Conservation (phyloP, 2,888 invertebrate species). For the Sphinx pinastri region DNA sequence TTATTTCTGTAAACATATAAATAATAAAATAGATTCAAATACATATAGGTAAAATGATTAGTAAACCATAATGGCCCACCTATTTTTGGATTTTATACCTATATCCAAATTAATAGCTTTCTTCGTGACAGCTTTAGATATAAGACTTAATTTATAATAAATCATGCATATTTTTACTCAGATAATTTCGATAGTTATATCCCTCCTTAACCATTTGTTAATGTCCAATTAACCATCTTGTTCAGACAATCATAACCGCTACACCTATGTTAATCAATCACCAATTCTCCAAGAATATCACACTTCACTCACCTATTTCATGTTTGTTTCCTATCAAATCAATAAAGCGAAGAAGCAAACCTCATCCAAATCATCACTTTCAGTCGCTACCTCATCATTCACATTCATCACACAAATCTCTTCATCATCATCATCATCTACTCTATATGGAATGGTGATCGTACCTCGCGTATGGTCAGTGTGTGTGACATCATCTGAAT, state of each 20-base stretch:
- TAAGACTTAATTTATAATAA: background rate
- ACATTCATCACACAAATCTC: background rate
- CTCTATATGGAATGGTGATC: constrained; percentile 38
- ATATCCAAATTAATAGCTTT: background rate
- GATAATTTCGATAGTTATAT: background rate
- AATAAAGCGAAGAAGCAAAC: constrained; percentile 1
- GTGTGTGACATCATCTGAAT: constrained; percentile 98
- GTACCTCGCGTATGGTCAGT: constrained; percentile 95
- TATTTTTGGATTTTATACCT: background rate
- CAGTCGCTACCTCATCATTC: background rate
- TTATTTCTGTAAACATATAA: constrained; percentile 24
- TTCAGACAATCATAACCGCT: background rate
- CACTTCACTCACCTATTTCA: background rate
- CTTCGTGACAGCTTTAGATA: background rate
- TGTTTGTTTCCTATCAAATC: background rate
- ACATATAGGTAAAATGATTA: background rate
- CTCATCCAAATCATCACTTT: background rate
- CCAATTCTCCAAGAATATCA: background rate
- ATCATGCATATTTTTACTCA: background rate
- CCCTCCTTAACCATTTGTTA: background rate
- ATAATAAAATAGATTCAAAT: constrained; percentile 8
- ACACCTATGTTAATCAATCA: no score
- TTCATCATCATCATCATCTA: background rate
- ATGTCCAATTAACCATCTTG: background rate
- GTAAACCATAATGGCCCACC: background rate